Evolutionary conservation across 1,140 invertebrate species (phyloP).

Genomic region (Helicoverpa zea): DNA sequence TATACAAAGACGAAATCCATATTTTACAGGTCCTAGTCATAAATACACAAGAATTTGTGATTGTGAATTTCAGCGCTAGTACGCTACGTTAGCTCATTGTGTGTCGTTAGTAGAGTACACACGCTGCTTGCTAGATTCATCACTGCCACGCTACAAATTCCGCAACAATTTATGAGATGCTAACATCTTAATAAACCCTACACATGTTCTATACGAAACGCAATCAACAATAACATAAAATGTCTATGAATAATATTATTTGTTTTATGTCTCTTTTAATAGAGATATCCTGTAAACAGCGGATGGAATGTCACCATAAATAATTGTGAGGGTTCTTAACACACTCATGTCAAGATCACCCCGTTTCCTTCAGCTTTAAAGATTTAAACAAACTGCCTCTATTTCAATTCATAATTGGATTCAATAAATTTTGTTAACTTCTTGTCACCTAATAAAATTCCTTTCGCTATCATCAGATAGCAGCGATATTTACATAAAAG

Average conservation of each 20-base stretch:
- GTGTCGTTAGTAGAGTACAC: slow-evolving; percentile 4
- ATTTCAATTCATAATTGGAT: slow-evolving; percentile 13
- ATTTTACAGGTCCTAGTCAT: background rate
- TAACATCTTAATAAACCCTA: slow-evolving; percentile 18
- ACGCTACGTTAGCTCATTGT: slow-evolving; percentile 29
- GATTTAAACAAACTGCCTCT: slow-evolving; percentile 7
- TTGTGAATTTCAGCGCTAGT: background rate
- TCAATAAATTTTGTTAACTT: slow-evolving; percentile 20
- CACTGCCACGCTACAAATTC: slow-evolving; percentile 46
- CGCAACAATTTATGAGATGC: slow-evolving; percentile 42
- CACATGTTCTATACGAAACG: background rate
- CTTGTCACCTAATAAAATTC: slow-evolving; percentile 40
- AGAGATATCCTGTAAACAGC: slow-evolving; percentile 2
- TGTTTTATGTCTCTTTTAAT: slow-evolving; percentile 1
- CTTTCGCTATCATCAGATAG: slow-evolving; percentile 29
- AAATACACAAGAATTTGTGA: slow-evolving; percentile 1
- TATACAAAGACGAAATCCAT: no score
- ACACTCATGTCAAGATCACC: background rate
- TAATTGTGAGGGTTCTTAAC: slow-evolving; percentile 15
- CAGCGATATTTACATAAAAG: slow-evolving; percentile 29
- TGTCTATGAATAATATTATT: background rate
- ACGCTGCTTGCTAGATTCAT: slow-evolving; percentile 39
- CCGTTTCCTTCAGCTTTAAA: slow-evolving; percentile 7
- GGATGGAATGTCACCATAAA: background rate
- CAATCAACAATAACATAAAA: background rate